phyloP scores from a whole-genome alignment of 2,113 vertebrate genomes.

The Candoia aspera region DNA sequence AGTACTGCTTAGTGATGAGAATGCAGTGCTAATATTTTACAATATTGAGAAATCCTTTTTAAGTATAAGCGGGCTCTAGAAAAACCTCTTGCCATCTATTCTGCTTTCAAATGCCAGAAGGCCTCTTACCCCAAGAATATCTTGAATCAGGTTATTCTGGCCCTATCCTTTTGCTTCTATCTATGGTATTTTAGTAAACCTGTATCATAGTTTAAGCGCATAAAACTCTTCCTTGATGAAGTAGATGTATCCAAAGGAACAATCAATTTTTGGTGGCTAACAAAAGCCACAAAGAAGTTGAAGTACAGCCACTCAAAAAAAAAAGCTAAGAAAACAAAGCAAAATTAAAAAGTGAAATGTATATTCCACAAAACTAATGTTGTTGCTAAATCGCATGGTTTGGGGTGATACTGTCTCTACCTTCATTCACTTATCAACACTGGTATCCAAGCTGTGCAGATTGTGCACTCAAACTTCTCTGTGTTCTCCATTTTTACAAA shows the following conservation, averaged over 20 bases:
- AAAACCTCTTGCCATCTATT: background rate
- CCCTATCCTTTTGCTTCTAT: background rate
- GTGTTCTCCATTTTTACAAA: background rate
- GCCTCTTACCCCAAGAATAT: background rate
- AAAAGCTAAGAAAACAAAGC: background rate
- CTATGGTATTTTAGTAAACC: background rate
- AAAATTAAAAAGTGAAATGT: background rate
- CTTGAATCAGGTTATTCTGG: background rate
- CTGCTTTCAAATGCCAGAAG: background rate
- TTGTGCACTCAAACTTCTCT: background rate
- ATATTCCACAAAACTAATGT: background rate
- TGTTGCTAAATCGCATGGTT: background rate
- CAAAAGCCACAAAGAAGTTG: background rate
- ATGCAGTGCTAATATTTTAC: too few relatives aligned
- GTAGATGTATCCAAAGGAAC: background rate
- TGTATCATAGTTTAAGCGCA: background rate
- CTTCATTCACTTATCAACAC: background rate
- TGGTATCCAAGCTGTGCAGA: background rate
- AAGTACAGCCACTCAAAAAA: background rate
- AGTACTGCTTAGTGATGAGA: too few relatives aligned
- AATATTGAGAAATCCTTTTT: too few relatives aligned
- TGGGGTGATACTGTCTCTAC: background rate
- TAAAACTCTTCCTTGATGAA: background rate
- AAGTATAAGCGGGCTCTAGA: too few relatives aligned
- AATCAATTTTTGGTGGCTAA: background rate